Percentiles rank a stretch among this genome's conserved stretches.
These are phyloP conservation scores for Hoplostethus mediterraneus DNA, from an alignment of 2,797 vertebrate genomes.

Conservation along the genomic window DNA sequence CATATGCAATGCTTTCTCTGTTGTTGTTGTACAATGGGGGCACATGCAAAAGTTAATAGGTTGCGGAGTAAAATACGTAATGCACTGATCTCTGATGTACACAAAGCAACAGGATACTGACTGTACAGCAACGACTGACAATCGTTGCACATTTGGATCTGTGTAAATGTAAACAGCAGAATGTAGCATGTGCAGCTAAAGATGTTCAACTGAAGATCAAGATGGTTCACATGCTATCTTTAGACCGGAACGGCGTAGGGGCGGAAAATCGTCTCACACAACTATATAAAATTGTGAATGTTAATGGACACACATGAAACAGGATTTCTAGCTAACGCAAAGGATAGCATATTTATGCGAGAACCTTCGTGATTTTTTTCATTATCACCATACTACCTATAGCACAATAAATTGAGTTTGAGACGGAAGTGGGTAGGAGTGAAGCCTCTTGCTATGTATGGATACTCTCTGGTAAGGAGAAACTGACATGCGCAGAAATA, in stretches of 20 bases:
- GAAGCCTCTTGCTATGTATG: fast-evolving
- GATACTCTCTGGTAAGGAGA: constrained; percentile 2
- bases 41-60: background rate
- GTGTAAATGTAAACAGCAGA: background rate
- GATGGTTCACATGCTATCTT: constrained; percentile 29
- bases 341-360: too few relatives aligned
- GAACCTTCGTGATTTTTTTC: too few relatives aligned
- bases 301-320: too few relatives aligned
- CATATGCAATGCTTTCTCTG: background rate
- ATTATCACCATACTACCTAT: too few relatives aligned
- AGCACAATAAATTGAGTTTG: too few relatives aligned
- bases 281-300: too few relatives aligned
- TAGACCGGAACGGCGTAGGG: too few relatives aligned
- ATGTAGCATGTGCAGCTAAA: constrained; percentile 29
- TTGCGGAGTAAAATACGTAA: background rate
- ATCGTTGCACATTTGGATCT: background rate
- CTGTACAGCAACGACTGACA: background rate
- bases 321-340: too few relatives aligned
- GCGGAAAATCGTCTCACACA: too few relatives aligned
- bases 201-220: background rate
- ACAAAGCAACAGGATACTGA: background rate
- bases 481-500: constrained; percentile 42
- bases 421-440: background rate
- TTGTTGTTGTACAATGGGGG: background rate
- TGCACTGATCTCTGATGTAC: background rate